Evolutionary conservation across 2,113 vertebrate species (phyloP).

Genomic region (Cettia cetti): DNA sequence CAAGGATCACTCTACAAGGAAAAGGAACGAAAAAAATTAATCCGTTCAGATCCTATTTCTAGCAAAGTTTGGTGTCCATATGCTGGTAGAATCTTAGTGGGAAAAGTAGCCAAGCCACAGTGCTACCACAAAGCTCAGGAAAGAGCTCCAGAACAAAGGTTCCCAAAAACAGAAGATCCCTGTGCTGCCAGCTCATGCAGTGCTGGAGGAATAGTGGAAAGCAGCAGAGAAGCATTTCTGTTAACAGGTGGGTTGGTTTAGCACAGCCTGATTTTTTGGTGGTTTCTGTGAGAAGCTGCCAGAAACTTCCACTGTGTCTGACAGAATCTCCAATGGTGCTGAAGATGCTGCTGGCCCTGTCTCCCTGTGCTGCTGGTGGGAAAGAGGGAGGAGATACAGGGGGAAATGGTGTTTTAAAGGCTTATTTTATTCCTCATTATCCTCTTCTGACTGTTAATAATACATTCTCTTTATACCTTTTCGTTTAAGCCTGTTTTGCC

Average conservation of each 20-base stretch:
- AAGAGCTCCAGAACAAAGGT: not conserved
- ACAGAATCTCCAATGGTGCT: not conserved
- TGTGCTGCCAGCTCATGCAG: not conserved
- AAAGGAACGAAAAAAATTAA: not conserved
- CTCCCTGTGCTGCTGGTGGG: too few relatives aligned
- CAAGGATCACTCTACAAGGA: not conserved
- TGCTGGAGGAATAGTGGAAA: not conserved
- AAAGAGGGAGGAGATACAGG: not conserved
- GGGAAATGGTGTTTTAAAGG: not conserved
- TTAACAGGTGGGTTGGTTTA: not conserved
- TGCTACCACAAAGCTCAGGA: not conserved
- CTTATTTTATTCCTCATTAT: not conserved
- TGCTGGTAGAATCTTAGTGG: rapidly evolving
- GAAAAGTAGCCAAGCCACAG: not conserved
- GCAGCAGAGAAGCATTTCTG: not conserved
- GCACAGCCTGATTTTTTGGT: not conserved
- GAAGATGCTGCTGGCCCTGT: too few relatives aligned
- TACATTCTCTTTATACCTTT: not conserved
- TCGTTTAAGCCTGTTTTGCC: not conserved
- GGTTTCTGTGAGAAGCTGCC: too few relatives aligned
- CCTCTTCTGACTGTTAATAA: not conserved
- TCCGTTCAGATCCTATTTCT: not conserved
- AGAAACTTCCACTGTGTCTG: not conserved
- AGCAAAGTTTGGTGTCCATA: not conserved
- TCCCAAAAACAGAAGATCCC: not conserved